Base-by-base conservation (phyloP, 37 sponge, comb jelly and placozoan species). In the Spongia lamella region DNA sequence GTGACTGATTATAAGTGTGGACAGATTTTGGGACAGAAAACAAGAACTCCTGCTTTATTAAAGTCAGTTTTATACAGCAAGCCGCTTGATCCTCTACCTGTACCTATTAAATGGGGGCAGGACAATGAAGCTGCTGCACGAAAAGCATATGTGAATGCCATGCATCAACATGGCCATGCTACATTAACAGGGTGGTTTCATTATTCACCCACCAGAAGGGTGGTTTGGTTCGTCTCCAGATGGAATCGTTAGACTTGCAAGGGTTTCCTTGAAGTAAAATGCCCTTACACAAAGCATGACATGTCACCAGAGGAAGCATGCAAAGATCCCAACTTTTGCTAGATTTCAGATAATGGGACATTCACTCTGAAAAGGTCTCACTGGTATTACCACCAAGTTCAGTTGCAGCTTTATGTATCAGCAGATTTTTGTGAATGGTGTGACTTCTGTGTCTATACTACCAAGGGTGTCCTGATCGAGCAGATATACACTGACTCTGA, bases 191-290 rank as follows among this genome's bases (percentile, higher is more conserved):
- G 22, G 34, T 77, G 78, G 78, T 27, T 77, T 77, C 33, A 47
- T 65, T 15, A 58, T 74, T 16, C 61, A 59, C n/a, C 60, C 61
- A 14, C 21, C 30, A 26, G 1, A 74, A 32, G 61, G 61, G 34
- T 74, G 60, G 60, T n/a, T 59, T n/a, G 78, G 78, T 77, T 33
- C 78, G 19, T 65, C 66, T 4, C 78, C 78, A 33, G 78, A 77
- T 77, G 78, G 78, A 13, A 17, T 3, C 29, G 66, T 77, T 3
- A 64, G 13, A 21, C 66, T n/a, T 21, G 14, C 20, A 11, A 43
- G 37, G 78, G 73, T 21, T 29, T 84, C 22, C 25, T 78, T 16
- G 85, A 84, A 43, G 61, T 86, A 60, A 86, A 86, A 32, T 79
- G 80, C 54, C 86, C 86, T 20, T 79, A 76, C 43, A 31, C 53